Base-by-base conservation (phyloP, 1,140 invertebrate species). In the Bradynema listronoti region DNA sequence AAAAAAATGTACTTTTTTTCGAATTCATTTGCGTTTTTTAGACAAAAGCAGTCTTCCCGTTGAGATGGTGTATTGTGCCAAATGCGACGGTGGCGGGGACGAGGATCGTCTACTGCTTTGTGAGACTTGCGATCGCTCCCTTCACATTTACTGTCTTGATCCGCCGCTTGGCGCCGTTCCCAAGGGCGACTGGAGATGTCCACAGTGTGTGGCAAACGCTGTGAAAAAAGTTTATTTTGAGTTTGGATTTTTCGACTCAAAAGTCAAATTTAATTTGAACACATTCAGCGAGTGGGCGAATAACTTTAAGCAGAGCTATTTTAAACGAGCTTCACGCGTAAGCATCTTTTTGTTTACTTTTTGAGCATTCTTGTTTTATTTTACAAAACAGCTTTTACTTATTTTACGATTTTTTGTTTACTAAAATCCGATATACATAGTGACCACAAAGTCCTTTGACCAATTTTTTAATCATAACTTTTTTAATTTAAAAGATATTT, bases 281-380 rank as follows among this genome's bases (percentile, higher is more conserved):
- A 87, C 91, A 69, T 99, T 99, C 83, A 91, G 92, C 0, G 89
- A 95, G 81, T 97, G 93, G 90, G 95, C 95, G 4, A 91, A 98
- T 81, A 55, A 93, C 72, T 98, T 98, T 80, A 99, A 99, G 78
- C 87, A 88, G n/a, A 88, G 94, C 72, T 97, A 97, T 78, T 99
- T 98, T 81, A 91, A 92, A 66, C 92, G 91, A 86, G 89, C 90
- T 7, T 50, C 49, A 39, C n/a, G 3, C n/a, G 54, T 49, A 63
- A 42, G 61, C 58, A 33, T 61, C 68, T 45, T 2, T n/a, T 27
- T 56, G 5, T 25, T 16, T n/a, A n/a, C n/a, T n/a, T n/a, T n/a
- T n/a, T n/a, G n/a, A n/a, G n/a, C n/a, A n/a, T n/a, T n/a, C n/a
- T n/a, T n/a, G n/a, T n/a, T n/a, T n/a, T n/a, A n/a, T n/a, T n/a